phyloP scores from a whole-genome alignment of 2,797 vertebrate species.

The Phrynocephalus guinanensis region DNA sequence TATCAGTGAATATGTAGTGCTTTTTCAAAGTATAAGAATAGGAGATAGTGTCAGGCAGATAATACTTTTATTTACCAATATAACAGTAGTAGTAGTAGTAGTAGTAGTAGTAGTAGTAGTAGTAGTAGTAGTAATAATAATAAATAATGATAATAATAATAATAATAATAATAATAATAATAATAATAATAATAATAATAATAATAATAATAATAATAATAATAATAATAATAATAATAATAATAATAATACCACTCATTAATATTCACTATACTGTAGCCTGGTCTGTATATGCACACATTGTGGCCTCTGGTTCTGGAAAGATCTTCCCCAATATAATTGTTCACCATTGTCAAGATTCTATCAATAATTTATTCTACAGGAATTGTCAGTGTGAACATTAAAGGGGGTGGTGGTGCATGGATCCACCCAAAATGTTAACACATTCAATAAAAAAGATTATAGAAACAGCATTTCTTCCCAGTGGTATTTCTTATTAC shows the following conservation, averaged over 20 bases:
- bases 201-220: background rate
- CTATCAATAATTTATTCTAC: constrained; percentile 51
- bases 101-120: too few relatives aligned
- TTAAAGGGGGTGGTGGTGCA: background rate
- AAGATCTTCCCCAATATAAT: constrained; percentile 5
- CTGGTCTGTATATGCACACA: constrained; percentile 12
- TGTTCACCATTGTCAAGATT: constrained; percentile 27
- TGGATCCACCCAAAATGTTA: constrained; percentile 2
- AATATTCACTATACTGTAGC: background rate
- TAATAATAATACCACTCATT: background rate
- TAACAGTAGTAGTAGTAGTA: too few relatives aligned
- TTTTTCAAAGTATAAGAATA: background rate
- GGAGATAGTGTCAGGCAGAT: background rate
- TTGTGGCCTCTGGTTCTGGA: constrained; percentile 28
- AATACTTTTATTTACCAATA: background rate
- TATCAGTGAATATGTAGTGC: background rate
- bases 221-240: background rate
- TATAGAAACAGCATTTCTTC: background rate
- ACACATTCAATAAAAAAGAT: background rate
- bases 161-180: background rate
- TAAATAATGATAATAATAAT: background rate
- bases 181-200: background rate
- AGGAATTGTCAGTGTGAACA: constrained; percentile 9
- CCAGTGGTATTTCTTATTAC: constrained; percentile 9
- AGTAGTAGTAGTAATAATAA: too few relatives aligned